These are phyloP conservation scores for Gobio occitaniae DNA, from an alignment of 2,797 vertebrate species.

Conservation along the genomic window DNA sequence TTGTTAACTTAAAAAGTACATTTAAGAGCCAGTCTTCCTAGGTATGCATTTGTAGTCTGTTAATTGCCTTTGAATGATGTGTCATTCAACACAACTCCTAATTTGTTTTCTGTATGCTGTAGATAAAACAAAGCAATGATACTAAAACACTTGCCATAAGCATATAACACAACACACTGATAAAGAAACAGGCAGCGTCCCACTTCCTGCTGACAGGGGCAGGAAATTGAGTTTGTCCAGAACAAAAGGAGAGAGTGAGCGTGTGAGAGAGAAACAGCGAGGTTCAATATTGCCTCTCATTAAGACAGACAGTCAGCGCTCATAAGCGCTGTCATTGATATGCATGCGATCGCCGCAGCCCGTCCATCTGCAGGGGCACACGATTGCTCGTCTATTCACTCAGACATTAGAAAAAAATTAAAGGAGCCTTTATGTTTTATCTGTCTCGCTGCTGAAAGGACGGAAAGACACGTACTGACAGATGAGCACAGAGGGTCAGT, in stretches of 20 bases:
- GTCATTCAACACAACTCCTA: neutral
- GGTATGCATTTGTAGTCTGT: neutral
- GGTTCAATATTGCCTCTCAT: conserved; percentile 31
- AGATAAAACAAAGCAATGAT: conserved; percentile 33
- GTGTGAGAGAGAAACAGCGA: conserved; percentile 9
- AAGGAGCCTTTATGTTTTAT: conserved; percentile 46
- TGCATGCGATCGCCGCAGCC: conserved; percentile 31
- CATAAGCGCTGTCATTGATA: conserved; percentile 51
- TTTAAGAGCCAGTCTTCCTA: neutral
- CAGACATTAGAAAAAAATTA: conserved; percentile 20
- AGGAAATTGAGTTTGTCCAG: conserved; percentile 56
- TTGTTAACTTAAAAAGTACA: neutral
- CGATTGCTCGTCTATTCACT: conserved; percentile 1
- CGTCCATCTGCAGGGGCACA: conserved; percentile 33
- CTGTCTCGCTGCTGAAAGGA: conserved; percentile 23
- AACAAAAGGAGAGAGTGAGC: conserved; percentile 29
- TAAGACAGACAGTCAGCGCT: conserved; percentile 11
- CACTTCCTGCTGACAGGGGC: conserved; percentile 45
- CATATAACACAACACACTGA: conserved; percentile 33
- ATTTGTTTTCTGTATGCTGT: conserved; percentile 1
- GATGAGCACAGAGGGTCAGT: conserved; percentile 22
- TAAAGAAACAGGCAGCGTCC: conserved; percentile 40
- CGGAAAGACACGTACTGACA: conserved; percentile 32
- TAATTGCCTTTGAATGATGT: conserved; percentile 23
- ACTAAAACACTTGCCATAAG: conserved; percentile 40